Evolutionary conservation across 2,797 vertebrate species (phyloP).

Genomic region (Chromis chromis): DNA sequence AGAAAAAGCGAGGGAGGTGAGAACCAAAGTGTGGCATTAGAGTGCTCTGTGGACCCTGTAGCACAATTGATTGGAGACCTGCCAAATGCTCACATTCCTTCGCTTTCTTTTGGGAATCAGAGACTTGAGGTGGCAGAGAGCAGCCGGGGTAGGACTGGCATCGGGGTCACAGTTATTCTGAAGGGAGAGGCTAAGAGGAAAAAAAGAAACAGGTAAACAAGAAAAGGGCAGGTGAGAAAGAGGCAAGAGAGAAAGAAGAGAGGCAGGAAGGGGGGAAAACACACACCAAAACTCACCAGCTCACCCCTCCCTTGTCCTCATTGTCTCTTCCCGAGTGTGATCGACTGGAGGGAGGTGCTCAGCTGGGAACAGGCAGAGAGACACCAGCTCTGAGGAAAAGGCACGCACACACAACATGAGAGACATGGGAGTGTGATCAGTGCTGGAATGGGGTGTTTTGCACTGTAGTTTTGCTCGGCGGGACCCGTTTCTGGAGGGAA

Average conservation of each 20-base stretch:
- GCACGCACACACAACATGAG: conserved; percentile 48
- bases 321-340: conserved; percentile 67
- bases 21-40: conserved; percentile 61
- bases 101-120: conserved; percentile 65
- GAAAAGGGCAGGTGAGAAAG: conserved; percentile 42
- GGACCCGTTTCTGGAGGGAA: conserved; percentile 60
- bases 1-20: conserved; percentile 52
- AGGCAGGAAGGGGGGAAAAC: conserved; percentile 25
- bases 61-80: conserved; percentile 76
- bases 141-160: conserved; percentile 51
- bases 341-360: conserved; percentile 73
- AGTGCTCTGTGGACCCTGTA: conserved; percentile 49
- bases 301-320: conserved; percentile 64
- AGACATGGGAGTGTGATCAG: conserved; percentile 53
- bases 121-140: conserved; percentile 54
- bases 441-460: conserved; percentile 57
- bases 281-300: conserved; percentile 33
- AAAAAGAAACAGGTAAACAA: conserved; percentile 27
- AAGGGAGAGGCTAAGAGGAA: conserved; percentile 13
- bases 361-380: conserved; percentile 41
- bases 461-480: conserved; percentile 41
- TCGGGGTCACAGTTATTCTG: conserved; percentile 46
- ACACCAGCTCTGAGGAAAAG: conserved; percentile 47
- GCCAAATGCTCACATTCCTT: conserved; percentile 85
- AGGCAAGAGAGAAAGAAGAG: conserved; percentile 25